Base-by-base conservation (phyloP, 2,888 invertebrate genomes). In the Ophioninae sp. region DNA sequence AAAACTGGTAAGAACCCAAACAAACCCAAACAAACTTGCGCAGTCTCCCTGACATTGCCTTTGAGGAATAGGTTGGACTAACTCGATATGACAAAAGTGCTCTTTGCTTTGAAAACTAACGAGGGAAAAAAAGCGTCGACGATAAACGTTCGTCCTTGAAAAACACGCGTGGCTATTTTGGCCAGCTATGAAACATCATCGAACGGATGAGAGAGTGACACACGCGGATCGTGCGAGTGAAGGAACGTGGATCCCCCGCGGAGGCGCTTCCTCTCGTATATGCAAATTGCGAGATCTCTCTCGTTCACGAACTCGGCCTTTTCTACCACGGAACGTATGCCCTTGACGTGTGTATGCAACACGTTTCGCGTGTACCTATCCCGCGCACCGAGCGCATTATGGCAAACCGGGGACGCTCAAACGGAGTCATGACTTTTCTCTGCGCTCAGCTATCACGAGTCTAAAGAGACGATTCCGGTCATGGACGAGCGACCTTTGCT, bases 401-500 rank as follows among this genome's bases (percentile, higher is more conserved):
- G 20, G 20, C 59, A 59, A 44, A 63, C 22, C 51, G 30, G 41
- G 20, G 56, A 59, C 23, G 56, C 67, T 41, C 22, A 69, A 44
- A 20, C 51, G 10, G 67, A 68, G 59, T 39, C 68, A 51, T 67
- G 56, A 59, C 59, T 22, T 22, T 20, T 59, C 59, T 6, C 8
- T 8, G 59, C 44, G 6, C 41, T 13, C 30, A 30, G 30, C 71
- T 74, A 74, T 58, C 79, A 58, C 71, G 41, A 63, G 75, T 58
- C 75, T 75, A 79, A 80, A 83, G 80, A 81, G 77, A 73, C 77
- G 77, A 83, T 83, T 83, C 80, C 81, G 80, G 83, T 83, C 81
- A 83, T 77, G 81, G 83, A 80, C 80, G 68, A 59, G 37, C 67
- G 83, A 77, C 77, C 81, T 78, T 81, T 83, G 44, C 37, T 56